Evolutionary conservation across 1,140 invertebrate species (phyloP).

Genomic region (Linepithema humile): DNA sequence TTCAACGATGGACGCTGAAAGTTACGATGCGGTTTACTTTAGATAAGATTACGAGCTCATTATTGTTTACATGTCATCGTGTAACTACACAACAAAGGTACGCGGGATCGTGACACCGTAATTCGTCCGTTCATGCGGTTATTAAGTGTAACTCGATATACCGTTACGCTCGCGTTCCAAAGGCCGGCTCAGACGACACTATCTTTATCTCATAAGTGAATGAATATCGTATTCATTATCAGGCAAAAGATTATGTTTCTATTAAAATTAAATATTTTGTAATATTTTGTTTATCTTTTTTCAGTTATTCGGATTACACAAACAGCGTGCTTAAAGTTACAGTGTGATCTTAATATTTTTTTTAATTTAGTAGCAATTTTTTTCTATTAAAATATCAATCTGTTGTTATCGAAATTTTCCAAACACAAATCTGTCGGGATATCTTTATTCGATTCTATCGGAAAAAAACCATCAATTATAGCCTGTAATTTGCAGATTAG

Average conservation of each 20-base stretch:
- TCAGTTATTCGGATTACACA: not conserved
- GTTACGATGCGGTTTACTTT: slow-evolving; percentile 14
- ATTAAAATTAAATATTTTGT: not conserved
- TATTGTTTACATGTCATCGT: slow-evolving; percentile 33
- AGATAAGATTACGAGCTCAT: slow-evolving; percentile 38
- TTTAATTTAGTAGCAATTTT: no score
- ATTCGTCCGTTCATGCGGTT: slow-evolving; percentile 24
- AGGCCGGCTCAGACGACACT: not conserved
- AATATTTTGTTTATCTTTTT: not conserved
- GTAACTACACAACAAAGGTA: slow-evolving; percentile 28
- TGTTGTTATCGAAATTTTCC: no score
- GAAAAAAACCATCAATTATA: not conserved
- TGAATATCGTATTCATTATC: not conserved
- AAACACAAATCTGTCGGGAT: no score
- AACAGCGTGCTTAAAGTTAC: not conserved
- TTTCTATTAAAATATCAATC: no score
- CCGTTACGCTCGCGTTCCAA: not conserved
- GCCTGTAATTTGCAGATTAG: not conserved
- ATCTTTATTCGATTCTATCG: no score
- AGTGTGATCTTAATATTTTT: no score
- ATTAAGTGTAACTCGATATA: slow-evolving; percentile 33
- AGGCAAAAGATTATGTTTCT: not conserved
- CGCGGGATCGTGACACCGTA: slow-evolving; percentile 23
- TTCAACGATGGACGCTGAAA: not conserved
- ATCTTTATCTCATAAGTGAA: not conserved